Conservation (phyloP, 2,888 invertebrate species). For the Cactoblastis cactorum region DNA sequence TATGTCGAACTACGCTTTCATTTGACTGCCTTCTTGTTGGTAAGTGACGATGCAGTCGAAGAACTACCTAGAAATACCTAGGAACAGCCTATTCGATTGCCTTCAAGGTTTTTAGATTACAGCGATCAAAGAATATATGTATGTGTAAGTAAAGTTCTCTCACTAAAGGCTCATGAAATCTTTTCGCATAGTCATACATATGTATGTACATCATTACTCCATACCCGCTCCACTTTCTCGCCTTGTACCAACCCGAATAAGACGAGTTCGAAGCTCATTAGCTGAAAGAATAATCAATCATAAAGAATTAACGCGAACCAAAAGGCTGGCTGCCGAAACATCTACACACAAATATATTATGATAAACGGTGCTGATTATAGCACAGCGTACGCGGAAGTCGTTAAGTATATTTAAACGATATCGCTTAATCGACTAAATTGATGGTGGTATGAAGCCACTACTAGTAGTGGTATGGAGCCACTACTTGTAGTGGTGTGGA, state of each 20-base stretch:
- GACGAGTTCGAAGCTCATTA: slow-evolving; percentile 64
- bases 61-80: too few species aligned
- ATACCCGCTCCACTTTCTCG: slow-evolving; percentile 18
- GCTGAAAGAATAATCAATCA: slow-evolving; percentile 71
- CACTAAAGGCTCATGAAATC: too few species aligned
- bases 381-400: background rate
- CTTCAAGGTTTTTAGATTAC: too few species aligned
- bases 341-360: slow-evolving; percentile 14
- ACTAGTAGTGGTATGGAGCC: too few species aligned
- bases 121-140: too few species aligned
- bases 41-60: too few species aligned
- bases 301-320: slow-evolving; percentile 56
- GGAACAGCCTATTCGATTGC: too few species aligned
- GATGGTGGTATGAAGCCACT: slow-evolving; percentile 19
- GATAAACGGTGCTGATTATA: background rate
- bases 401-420: slow-evolving; percentile 4
- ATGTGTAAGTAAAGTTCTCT: too few species aligned
- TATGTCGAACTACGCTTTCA: too few species aligned
- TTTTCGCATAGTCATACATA: background rate
- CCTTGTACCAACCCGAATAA: slow-evolving; percentile 34
- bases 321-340: slow-evolving; percentile 12
- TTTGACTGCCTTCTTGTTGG: too few species aligned
- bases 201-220: too few species aligned
- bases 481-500: too few species aligned
- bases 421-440: slow-evolving; percentile 12